These are phyloP conservation scores for Xyrichtys novacula DNA, from an alignment of 2,797 vertebrate genomes.

Conservation along the genomic window DNA sequence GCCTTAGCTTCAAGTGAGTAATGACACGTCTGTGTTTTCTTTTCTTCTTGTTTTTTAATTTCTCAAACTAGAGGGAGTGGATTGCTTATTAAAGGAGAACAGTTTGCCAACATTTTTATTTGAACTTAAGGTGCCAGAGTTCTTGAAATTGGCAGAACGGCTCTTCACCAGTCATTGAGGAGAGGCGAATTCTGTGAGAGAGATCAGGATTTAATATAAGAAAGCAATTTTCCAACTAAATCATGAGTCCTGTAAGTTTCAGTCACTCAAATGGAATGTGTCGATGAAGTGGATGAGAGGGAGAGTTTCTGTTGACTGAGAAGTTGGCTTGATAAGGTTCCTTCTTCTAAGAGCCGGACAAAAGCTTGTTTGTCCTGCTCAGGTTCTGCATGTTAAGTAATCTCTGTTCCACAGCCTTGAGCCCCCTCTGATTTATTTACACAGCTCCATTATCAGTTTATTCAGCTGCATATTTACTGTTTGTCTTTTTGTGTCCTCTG, in stretches of 20 bases:
- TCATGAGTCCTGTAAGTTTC: conserved; percentile 27
- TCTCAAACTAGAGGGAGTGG: conserved; percentile 33
- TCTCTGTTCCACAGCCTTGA: conserved; percentile 24
- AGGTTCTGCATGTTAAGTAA: conserved; percentile 43
- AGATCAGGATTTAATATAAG: conserved; percentile 29
- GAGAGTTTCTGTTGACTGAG: conserved; percentile 4
- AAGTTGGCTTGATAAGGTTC: conserved; percentile 21
- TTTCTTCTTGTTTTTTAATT: too few relatives aligned
- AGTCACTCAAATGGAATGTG: conserved; percentile 37
- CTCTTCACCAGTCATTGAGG: conserved; percentile 35
- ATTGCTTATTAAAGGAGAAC: conserved; percentile 47
- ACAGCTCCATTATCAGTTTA: conserved; percentile 50
- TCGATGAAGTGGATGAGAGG: conserved; percentile 16
- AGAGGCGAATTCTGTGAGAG: conserved; percentile 44
- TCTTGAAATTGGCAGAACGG: conserved; percentile 6
- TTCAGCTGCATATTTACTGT: conserved; percentile 53
- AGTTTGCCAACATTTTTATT: conserved; percentile 57
- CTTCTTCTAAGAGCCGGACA: conserved; percentile 21
- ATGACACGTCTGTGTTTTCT: conserved; percentile 55
- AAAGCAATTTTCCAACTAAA: conserved; percentile 41
- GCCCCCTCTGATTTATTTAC: conserved; percentile 28
- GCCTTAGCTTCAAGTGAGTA: conserved; percentile 84
- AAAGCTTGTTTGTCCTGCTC: conserved; percentile 30
- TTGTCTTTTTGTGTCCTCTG: conserved; percentile 7
- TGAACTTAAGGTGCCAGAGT: conserved; percentile 54